Conservation (phyloP, 2,797 vertebrate species). For the Apodemus agrarius region DNA sequence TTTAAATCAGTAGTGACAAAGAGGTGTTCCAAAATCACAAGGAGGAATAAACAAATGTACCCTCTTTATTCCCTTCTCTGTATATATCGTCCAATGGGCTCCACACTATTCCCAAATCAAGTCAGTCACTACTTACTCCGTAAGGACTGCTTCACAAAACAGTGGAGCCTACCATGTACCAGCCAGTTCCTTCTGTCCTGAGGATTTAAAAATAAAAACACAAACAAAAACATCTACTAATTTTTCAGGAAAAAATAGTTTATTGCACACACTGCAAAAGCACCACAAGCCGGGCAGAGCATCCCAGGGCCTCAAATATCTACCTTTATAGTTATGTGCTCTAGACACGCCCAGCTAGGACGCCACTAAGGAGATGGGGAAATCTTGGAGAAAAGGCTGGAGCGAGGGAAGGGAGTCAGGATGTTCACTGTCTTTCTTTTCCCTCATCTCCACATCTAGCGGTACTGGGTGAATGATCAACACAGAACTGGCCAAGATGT, state of each 20-base stretch:
- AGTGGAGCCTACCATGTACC: not conserved
- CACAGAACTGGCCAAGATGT: constrained; percentile 86
- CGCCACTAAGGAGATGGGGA: not conserved
- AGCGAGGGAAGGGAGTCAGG: no score
- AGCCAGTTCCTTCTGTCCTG: not conserved
- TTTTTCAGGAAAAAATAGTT: not conserved
- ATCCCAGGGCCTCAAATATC: not conserved
- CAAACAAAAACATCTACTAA: not conserved
- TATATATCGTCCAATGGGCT: not conserved
- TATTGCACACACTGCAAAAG: not conserved
- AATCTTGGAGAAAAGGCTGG: not conserved
- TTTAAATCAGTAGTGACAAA: not conserved
- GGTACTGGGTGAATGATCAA: constrained; percentile 90
- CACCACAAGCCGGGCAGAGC: not conserved
- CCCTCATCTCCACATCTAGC: constrained; percentile 80
- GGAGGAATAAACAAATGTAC: not conserved
- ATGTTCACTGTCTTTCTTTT: not conserved
- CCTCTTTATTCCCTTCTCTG: not conserved
- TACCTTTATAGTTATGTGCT: not conserved
- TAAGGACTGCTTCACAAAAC: not conserved
- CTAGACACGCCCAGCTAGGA: not conserved
- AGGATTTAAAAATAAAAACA: not conserved
- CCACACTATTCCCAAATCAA: not conserved
- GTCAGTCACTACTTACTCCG: not conserved
- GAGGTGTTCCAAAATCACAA: not conserved